A percentile compares a stretch with the other conserved stretches of the same genome.
These are phyloP conservation scores for Subacronicta megacephala DNA, from an alignment of 2,888 invertebrate species.

Conservation along the genomic window DNA sequence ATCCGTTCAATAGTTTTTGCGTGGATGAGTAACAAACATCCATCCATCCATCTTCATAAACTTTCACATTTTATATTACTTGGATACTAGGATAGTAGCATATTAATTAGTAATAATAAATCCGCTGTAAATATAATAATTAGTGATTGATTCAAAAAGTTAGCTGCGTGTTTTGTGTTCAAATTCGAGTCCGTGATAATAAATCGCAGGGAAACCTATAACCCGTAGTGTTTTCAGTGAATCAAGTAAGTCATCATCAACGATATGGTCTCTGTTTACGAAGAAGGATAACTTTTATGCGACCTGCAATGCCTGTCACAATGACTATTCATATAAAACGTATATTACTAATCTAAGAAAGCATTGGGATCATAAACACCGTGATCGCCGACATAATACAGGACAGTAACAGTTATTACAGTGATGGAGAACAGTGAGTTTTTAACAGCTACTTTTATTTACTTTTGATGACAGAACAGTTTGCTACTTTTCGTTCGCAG, in stretches of 20 bases:
- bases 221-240: slow-evolving; percentile 14
- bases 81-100: no score
- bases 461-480: not conserved
- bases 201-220: no score
- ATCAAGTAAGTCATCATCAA: not conserved
- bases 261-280: slow-evolving; percentile 41
- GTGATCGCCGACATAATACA: not conserved
- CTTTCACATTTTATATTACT: no score
- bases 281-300: slow-evolving; percentile 24
- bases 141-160: no score
- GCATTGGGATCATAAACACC: slow-evolving; percentile 33
- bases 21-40: no score
- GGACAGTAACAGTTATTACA: slow-evolving; percentile 13
- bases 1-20: no score
- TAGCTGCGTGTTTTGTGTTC: no score
- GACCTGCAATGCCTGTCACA: slow-evolving; percentile 42
- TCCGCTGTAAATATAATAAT: no score
- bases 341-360: slow-evolving; percentile 32
- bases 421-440: slow-evolving; percentile 44
- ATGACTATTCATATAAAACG: slow-evolving; percentile 31
- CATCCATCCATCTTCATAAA: no score
- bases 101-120: no score
- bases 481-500: no score
- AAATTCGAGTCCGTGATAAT: no score
- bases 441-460: not conserved